Evolutionary conservation across 2,797 vertebrate genomes (phyloP).

Genomic region (Nyctalus aviator): DNA sequence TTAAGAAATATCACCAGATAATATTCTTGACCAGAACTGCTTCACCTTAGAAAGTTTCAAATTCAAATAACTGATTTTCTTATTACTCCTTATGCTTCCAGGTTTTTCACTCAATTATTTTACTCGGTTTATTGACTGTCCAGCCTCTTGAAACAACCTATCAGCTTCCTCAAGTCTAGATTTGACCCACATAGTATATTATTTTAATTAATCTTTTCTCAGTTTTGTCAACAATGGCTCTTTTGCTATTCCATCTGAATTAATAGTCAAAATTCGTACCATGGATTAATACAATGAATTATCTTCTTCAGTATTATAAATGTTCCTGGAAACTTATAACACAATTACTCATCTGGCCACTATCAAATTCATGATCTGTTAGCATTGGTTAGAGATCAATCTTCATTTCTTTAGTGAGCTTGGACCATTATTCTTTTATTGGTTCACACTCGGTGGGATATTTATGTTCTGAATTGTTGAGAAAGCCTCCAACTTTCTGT

Average conservation of each 20-base stretch:
- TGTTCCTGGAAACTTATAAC: background rate
- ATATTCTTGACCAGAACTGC: background rate
- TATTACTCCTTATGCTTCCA: background rate
- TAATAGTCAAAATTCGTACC: background rate
- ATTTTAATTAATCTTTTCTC: background rate
- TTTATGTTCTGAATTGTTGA: constrained; percentile 26
- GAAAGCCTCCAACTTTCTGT: background rate
- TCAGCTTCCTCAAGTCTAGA: background rate
- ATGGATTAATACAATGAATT: background rate
- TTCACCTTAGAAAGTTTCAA: background rate
- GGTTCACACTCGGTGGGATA: background rate
- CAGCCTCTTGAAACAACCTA: background rate
- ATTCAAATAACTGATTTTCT: background rate
- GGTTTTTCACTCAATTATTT: background rate
- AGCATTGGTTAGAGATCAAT: background rate
- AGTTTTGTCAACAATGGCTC: background rate
- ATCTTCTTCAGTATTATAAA: background rate
- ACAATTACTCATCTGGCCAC: background rate
- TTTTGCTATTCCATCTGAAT: background rate
- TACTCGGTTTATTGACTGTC: background rate
- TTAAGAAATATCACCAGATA: background rate
- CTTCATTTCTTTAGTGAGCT: background rate
- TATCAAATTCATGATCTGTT: background rate
- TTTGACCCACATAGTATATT: background rate
- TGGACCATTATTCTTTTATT: background rate